These are phyloP conservation scores for Nannoperca obscura DNA, from an alignment of 2,797 vertebrate genomes.

Conservation along the genomic window DNA sequence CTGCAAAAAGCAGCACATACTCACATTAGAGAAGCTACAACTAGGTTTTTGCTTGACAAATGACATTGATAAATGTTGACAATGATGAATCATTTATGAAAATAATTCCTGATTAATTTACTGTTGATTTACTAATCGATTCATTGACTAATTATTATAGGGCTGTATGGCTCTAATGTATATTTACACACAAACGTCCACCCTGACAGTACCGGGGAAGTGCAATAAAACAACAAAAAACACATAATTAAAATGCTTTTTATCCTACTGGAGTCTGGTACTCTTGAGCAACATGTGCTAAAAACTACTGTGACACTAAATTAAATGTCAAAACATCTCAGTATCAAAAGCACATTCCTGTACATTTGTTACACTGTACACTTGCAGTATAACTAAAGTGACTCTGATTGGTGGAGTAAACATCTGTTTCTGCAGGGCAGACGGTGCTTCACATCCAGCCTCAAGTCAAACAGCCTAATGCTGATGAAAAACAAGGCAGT, in stretches of 20 bases:
- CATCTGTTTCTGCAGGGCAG: slow-evolving; percentile 27
- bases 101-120: background rate
- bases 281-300: background rate
- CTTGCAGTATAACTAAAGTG: slow-evolving; percentile 1
- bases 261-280: background rate
- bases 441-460: slow-evolving; percentile 20
- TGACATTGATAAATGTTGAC: background rate
- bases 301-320: background rate
- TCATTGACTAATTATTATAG: background rate
- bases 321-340: slow-evolving; percentile 10
- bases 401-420: slow-evolving; percentile 31
- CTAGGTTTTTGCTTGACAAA: background rate
- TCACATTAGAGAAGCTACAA: background rate
- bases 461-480: slow-evolving; percentile 25
- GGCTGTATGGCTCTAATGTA: background rate
- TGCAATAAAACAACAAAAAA: background rate
- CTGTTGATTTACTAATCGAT: background rate
- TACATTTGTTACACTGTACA: background rate
- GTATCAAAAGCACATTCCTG: background rate
- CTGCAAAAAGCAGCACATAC: background rate
- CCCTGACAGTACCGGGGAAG: background rate
- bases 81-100: background rate
- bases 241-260: background rate
- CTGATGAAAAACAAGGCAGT: slow-evolving; percentile 54
- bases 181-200: background rate